Percentiles rank a stretch among this genome's conserved stretches.
Conservation (phyloP, 2,113 vertebrate species). For the Oryzias curvinotus region DNA sequence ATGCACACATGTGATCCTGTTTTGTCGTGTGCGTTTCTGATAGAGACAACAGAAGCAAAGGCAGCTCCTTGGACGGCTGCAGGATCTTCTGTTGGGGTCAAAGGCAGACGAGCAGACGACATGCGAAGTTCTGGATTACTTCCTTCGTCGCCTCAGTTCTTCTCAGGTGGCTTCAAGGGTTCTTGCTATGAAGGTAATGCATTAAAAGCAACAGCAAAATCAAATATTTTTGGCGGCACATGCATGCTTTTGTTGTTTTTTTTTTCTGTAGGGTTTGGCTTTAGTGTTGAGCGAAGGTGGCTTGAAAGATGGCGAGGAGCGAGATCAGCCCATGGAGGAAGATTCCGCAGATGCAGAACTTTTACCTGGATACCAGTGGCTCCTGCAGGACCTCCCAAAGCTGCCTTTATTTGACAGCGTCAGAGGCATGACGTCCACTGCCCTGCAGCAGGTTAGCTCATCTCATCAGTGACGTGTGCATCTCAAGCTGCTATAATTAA, state of each 20-base stretch:
- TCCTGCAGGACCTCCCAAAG: slow-evolving; percentile 89
- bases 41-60: slow-evolving; percentile 96
- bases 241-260: neutral
- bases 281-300: slow-evolving; percentile 91
- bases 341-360: slow-evolving; percentile 83
- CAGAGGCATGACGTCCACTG: slow-evolving; percentile 85
- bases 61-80: slow-evolving; percentile 91
- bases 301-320: slow-evolving; percentile 88
- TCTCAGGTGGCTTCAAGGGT: slow-evolving; percentile 94
- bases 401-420: slow-evolving; percentile 93
- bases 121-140: slow-evolving; percentile 96
- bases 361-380: slow-evolving; percentile 92
- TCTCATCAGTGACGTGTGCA: neutral
- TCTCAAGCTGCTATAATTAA: neutral
- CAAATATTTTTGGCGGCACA: neutral
- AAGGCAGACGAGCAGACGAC: slow-evolving; percentile 96
- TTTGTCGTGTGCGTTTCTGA: slow-evolving; percentile 4
- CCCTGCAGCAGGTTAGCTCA: slow-evolving; percentile 88
- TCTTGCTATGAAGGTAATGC: slow-evolving; percentile 92
- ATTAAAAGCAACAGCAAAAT: neutral
- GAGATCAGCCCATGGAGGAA: slow-evolving; percentile 92
- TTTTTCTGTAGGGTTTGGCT: slow-evolving; percentile 84
- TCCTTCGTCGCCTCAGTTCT: slow-evolving; percentile 92
- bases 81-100: slow-evolving; percentile 92
- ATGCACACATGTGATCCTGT: too few relatives aligned